A percentile compares a stretch with the other conserved stretches of the same genome.
Evolutionary conservation across 2,888 invertebrate species (phyloP).

Genomic region (Entomobrya multifasciata): DNA sequence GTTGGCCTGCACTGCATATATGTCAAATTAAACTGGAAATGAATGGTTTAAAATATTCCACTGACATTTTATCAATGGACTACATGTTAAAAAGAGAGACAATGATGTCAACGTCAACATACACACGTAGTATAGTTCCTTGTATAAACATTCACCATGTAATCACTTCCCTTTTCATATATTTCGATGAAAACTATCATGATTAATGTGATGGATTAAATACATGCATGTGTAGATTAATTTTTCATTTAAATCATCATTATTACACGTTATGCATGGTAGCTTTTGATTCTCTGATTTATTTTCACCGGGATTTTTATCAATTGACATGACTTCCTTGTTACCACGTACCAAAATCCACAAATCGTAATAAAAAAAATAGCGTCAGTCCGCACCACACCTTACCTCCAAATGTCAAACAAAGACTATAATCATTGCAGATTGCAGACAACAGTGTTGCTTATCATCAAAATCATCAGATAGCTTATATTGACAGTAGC

Average conservation of each 20-base stretch:
- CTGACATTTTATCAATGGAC: conserved; percentile 3
- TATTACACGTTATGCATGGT: too few species aligned
- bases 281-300: background rate
- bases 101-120: too few species aligned
- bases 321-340: too few species aligned
- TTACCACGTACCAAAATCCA: background rate
- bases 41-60: conserved; percentile 28
- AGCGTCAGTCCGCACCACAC: too few species aligned
- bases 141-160: too few species aligned
- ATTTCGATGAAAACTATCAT: background rate
- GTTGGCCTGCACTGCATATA: too few species aligned
- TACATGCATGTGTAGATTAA: too few species aligned
- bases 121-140: too few species aligned
- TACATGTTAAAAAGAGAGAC: too few species aligned
- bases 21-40: conserved; percentile 6
- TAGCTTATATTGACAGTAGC: too few species aligned
- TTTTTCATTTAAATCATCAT: too few species aligned
- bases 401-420: background rate
- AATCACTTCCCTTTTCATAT: background rate
- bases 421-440: background rate
- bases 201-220: background rate
- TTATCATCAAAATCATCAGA: background rate
- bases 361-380: too few species aligned
- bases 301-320: background rate
- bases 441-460: conserved; percentile 3